phyloP scores from a whole-genome alignment of 2,888 invertebrate genomes.

The Mantis religiosa region DNA sequence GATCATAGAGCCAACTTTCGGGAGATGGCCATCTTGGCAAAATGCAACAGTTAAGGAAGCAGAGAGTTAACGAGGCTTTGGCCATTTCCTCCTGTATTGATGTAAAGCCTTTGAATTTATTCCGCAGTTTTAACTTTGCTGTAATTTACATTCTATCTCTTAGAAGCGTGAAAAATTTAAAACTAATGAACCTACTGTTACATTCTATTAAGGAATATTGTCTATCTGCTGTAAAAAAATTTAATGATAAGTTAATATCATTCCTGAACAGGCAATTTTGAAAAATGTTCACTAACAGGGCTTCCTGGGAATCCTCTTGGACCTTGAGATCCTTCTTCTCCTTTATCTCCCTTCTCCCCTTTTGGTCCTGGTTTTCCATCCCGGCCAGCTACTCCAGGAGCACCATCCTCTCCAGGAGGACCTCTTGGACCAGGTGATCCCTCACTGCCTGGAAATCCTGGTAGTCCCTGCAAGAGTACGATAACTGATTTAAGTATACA shows the following conservation, averaged over 20 bases:
- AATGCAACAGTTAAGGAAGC: too few relatives aligned
- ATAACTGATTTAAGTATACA: not conserved
- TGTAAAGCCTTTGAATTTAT: too few relatives aligned
- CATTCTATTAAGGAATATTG: not conserved
- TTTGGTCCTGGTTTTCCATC: constrained; percentile 37
- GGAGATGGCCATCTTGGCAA: too few relatives aligned
- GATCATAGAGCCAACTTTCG: too few relatives aligned
- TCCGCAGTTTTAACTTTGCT: too few relatives aligned
- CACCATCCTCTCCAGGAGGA: constrained; percentile 35
- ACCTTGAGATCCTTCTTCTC: constrained; percentile 38
- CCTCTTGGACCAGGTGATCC: constrained; percentile 43
- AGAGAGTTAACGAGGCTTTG: too few relatives aligned
- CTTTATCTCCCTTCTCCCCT: constrained; percentile 38
- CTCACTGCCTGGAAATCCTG: constrained; percentile 39
- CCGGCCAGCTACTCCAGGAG: constrained; percentile 34
- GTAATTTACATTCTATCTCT: too few relatives aligned
- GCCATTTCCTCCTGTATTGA: too few relatives aligned
- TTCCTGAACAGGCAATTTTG: constrained; percentile 9
- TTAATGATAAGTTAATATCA: not conserved
- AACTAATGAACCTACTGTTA: not conserved
- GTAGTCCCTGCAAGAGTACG: constrained; percentile 28
- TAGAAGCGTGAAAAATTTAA: too few relatives aligned
- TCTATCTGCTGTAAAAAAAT: too few relatives aligned
- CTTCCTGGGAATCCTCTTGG: constrained; percentile 36
- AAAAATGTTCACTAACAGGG: constrained; percentile 28